Evolutionary conservation across 2,113 vertebrate species (phyloP).

Genomic region (Embiotoca jacksoni): DNA sequence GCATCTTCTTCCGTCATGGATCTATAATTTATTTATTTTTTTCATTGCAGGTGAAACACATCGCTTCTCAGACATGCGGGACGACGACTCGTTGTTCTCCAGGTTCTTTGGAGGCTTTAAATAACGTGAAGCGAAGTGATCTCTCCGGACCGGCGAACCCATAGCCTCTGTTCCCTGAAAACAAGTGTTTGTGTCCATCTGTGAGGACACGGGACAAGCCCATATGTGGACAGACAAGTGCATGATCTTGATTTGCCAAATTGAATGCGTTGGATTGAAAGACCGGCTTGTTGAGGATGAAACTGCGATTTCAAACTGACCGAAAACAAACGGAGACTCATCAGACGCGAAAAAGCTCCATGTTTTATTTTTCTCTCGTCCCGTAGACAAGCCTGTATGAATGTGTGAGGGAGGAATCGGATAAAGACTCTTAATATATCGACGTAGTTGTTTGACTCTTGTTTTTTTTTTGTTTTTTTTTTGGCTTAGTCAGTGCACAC

Average conservation of each 20-base stretch:
- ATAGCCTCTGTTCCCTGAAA: conserved; percentile 1
- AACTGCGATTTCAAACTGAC: not conserved
- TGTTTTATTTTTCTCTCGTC: conserved; percentile 67
- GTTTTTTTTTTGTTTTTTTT: not conserved
- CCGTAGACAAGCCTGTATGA: conserved; percentile 19
- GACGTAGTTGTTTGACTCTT: not conserved
- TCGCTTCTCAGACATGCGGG: conserved; percentile 70
- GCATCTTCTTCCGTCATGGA: too few species aligned
- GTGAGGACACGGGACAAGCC: not conserved
- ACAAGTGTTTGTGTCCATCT: conserved; percentile 1
- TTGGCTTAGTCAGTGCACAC: too few species aligned
- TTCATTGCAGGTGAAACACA: conserved; percentile 61
- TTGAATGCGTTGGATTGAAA: not conserved
- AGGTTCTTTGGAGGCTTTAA: conserved; percentile 82
- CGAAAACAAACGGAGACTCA: not conserved
- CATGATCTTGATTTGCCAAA: conserved; percentile 45
- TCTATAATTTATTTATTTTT: not conserved
- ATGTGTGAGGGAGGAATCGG: conserved; percentile 42
- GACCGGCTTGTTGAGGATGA: not conserved
- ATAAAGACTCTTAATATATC: conserved; percentile 73
- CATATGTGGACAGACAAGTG: not conserved
- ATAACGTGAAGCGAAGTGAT: conserved; percentile 28
- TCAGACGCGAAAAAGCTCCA: not conserved
- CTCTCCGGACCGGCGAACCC: not conserved
- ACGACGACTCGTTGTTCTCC: conserved; percentile 78